These are phyloP conservation scores for Cranoglanis bouderius DNA, from an alignment of 2,113 vertebrate genomes.

Conservation along the genomic window DNA sequence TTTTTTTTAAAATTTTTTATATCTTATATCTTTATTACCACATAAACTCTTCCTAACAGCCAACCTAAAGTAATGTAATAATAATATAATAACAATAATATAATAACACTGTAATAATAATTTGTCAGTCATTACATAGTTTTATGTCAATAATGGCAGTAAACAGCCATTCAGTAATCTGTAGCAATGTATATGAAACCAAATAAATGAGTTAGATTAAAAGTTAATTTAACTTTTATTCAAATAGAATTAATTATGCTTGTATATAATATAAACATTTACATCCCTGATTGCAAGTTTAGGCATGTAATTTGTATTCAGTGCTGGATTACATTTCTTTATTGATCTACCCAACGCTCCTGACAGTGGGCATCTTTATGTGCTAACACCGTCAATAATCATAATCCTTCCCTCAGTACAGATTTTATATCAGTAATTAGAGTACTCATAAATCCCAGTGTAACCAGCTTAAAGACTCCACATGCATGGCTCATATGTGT, in stretches of 20 bases:
- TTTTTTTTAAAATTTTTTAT: too few relatives aligned
- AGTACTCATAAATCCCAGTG: not conserved
- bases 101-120: too few relatives aligned
- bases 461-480: not conserved
- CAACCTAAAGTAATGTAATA: too few relatives aligned
- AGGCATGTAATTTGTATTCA: not conserved
- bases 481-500: not conserved
- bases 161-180: not conserved
- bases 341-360: not conserved
- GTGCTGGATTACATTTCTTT: not conserved
- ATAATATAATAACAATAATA: too few relatives aligned
- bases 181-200: too few relatives aligned
- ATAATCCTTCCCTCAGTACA: conserved; percentile 1
- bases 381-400: not conserved
- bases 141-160: not conserved
- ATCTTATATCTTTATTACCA: too few relatives aligned
- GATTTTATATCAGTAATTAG: not conserved
- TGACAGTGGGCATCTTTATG: not conserved
- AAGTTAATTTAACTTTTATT: not conserved
- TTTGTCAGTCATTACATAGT: not conserved
- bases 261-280: not conserved
- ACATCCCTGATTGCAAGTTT: not conserved
- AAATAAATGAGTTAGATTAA: not conserved
- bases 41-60: too few relatives aligned
- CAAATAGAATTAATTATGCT: not conserved